Conservation (phyloP, 2,113 vertebrate species). For the Zosterops japonicus region DNA sequence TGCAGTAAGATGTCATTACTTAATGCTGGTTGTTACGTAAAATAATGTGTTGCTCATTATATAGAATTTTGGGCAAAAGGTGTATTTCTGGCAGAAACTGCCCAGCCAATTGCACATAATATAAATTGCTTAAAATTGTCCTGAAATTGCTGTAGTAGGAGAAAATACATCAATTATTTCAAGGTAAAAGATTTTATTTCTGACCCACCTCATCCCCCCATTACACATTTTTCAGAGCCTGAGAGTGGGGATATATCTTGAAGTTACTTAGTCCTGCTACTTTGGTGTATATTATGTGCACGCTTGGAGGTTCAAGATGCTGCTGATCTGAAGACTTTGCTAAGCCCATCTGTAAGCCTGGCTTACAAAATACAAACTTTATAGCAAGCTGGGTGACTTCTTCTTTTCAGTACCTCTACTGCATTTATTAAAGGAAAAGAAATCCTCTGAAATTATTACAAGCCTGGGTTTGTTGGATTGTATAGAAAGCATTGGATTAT, state of each 20-base stretch:
- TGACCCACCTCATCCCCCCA: not conserved
- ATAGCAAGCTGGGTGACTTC: not conserved
- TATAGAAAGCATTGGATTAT: not conserved
- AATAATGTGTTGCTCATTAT: not conserved
- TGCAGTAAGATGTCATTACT: not conserved
- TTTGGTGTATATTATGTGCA: not conserved
- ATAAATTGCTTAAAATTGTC: not conserved
- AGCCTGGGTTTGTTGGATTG: not conserved
- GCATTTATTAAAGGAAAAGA: not conserved
- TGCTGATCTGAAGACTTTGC: not conserved
- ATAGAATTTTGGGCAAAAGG: not conserved
- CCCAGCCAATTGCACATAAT: not conserved
- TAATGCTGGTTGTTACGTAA: not conserved
- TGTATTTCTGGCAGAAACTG: not conserved
- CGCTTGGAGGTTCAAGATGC: not conserved
- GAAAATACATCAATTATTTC: not conserved
- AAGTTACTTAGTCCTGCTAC: not conserved
- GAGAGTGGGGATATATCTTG: not conserved
- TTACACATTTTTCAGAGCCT: not conserved
- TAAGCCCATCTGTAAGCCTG: not conserved
- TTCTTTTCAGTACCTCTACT: not conserved
- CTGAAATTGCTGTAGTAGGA: not conserved
- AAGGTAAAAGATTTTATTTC: not conserved
- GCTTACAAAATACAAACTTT: not conserved
- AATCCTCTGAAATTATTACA: not conserved